Percentiles rank a stretch among this genome's conserved stretches.
phyloP scores from a whole-genome alignment of 2,888 invertebrate species.

The Pachycephus smyrnensis region DNA sequence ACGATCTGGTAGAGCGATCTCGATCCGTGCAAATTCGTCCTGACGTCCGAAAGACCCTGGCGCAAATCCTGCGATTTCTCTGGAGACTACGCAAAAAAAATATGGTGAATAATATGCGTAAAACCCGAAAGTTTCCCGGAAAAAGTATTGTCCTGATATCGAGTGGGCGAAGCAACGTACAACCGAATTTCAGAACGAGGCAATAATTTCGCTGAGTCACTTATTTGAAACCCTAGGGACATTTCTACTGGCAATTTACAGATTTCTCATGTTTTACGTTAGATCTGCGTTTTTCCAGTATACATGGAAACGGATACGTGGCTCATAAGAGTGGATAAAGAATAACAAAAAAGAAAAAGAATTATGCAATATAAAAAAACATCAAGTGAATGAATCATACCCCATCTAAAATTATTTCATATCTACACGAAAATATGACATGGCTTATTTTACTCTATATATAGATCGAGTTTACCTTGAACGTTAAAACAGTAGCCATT shows the following conservation, averaged over 20 bases:
- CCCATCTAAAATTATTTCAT: background rate
- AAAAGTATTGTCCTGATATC: conserved; percentile 41
- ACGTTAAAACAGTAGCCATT: background rate
- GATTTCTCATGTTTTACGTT: conserved; percentile 36
- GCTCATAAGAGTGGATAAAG: background rate
- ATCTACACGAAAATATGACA: background rate
- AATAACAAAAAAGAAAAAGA: background rate
- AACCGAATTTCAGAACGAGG: conserved; percentile 11
- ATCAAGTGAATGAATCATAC: background rate
- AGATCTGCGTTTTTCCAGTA: background rate
- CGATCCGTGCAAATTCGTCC: conserved; percentile 40
- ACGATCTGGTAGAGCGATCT: background rate
- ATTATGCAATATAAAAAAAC: background rate
- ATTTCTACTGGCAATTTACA: conserved; percentile 39
- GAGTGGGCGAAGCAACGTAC: background rate
- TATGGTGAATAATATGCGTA: conserved; percentile 56
- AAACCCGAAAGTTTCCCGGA: conserved; percentile 40
- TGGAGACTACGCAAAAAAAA: conserved; percentile 42
- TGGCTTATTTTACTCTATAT: background rate
- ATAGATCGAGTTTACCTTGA: background rate
- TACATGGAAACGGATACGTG: background rate
- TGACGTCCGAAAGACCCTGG: conserved; percentile 46
- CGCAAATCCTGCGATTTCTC: conserved; percentile 64
- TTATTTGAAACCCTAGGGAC: conserved; percentile 37
- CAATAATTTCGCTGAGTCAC: conserved; percentile 32